A percentile compares a stretch with the other conserved stretches of the same genome.
Conservation (phyloP, 2,888 invertebrate genomes). For the Timema podura region DNA sequence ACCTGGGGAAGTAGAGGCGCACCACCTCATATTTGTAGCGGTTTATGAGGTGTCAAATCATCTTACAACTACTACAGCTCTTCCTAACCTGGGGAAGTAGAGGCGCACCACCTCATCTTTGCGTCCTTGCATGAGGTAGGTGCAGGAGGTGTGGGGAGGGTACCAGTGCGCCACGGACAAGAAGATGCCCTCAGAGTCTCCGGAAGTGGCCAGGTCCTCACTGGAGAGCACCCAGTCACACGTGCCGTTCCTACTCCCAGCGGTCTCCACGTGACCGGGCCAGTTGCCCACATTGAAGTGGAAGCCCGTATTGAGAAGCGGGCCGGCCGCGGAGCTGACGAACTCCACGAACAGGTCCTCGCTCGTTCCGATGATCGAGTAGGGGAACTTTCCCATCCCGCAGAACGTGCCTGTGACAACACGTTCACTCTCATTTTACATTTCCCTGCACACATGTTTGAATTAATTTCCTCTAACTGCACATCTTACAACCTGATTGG, state of each 20-base stretch:
- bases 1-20: too few relatives aligned
- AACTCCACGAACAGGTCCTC: slow-evolving; percentile 86
- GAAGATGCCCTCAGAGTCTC: slow-evolving; percentile 84
- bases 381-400: slow-evolving; percentile 86
- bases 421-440: too few relatives aligned
- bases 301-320: slow-evolving; percentile 86
- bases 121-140: slow-evolving; percentile 82
- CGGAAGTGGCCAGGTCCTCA: slow-evolving; percentile 69
- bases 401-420: slow-evolving; percentile 26
- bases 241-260: slow-evolving; percentile 78
- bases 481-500: too few relatives aligned
- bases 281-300: slow-evolving; percentile 93
- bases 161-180: slow-evolving; percentile 92
- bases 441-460: too few relatives aligned
- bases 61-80: background rate
- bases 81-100: slow-evolving; percentile 78
- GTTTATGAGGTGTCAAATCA: too few relatives aligned
- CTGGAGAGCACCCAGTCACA: slow-evolving; percentile 87
- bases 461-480: too few relatives aligned
- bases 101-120: slow-evolving; percentile 83
- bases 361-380: slow-evolving; percentile 89
- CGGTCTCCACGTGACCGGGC: slow-evolving; percentile 89
- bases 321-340: slow-evolving; percentile 84
- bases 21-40: too few relatives aligned
- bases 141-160: slow-evolving; percentile 88